Percentiles rank a stretch among this genome's conserved stretches.
Evolutionary conservation across 2,113 vertebrate species (phyloP).

Genomic region (Oxyura jamaicensis): DNA sequence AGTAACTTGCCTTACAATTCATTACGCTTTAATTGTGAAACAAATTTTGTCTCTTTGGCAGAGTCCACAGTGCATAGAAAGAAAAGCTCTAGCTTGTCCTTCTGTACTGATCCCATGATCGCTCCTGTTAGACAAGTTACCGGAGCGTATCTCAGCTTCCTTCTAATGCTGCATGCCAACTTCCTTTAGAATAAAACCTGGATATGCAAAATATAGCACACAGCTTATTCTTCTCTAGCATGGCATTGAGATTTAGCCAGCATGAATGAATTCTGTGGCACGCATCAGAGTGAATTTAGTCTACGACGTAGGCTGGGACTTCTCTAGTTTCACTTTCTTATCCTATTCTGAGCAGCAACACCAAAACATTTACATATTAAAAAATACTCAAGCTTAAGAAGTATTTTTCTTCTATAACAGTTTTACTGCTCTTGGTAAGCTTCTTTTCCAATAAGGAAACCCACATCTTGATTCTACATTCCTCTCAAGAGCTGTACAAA

Average conservation of each 20-base stretch:
- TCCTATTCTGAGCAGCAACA: not conserved
- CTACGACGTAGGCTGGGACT: not conserved
- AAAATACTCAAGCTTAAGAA: not conserved
- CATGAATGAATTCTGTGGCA: not conserved
- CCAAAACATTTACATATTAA: not conserved
- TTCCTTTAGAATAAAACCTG: conserved; percentile 10
- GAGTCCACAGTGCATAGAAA: not conserved
- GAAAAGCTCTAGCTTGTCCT: not conserved
- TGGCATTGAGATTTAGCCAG: not conserved
- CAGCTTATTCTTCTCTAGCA: not conserved
- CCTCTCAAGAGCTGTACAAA: not conserved
- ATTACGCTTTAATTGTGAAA: not conserved
- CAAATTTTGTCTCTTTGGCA: not conserved
- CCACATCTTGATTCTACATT: not conserved
- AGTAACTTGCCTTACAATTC: not conserved
- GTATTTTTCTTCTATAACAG: not conserved
- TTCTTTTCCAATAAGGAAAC: not conserved
- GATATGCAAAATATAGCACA: not conserved
- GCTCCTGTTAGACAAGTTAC: not conserved
- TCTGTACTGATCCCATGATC: not conserved
- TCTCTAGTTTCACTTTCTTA: not conserved
- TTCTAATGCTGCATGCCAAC: not conserved
- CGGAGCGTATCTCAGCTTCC: rapidly evolving
- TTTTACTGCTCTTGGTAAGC: not conserved
- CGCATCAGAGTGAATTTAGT: not conserved